Percentiles rank a stretch among this genome's conserved stretches.
Conservation (phyloP, 2,113 vertebrate genomes). For the Hipposideros armiger region DNA sequence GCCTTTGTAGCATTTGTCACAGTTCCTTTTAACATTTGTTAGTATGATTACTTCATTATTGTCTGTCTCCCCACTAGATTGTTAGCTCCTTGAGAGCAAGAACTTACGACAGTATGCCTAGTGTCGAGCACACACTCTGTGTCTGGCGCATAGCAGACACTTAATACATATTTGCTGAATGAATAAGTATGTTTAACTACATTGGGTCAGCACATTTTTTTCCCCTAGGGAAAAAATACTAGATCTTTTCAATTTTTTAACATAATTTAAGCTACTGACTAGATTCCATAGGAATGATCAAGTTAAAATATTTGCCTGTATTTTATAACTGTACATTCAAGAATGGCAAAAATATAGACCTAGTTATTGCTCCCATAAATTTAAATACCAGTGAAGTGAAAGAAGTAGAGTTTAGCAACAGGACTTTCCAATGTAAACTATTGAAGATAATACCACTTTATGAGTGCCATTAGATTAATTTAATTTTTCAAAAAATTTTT, state of each 20-base stretch:
- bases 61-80: background rate
- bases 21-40: background rate
- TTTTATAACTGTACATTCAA: constrained; percentile 25
- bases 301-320: constrained; percentile 16
- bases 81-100: background rate
- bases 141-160: background rate
- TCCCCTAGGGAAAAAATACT: background rate
- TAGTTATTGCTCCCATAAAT: background rate
- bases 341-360: background rate
- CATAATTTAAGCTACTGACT: constrained; percentile 29
- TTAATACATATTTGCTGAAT: background rate
- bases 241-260: constrained; percentile 4
- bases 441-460: constrained; percentile 8
- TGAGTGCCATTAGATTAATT: background rate
- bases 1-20: background rate
- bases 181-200: background rate
- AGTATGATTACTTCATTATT: background rate
- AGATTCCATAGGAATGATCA: background rate
- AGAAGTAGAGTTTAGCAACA: background rate
- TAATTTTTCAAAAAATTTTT: background rate
- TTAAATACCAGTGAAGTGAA: constrained; percentile 24
- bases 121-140: background rate
- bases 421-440: background rate
- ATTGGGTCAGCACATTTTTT: background rate
- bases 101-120: background rate